Base-by-base conservation (phyloP, 2,888 invertebrate genomes). In the Folsomia manolachei region DNA sequence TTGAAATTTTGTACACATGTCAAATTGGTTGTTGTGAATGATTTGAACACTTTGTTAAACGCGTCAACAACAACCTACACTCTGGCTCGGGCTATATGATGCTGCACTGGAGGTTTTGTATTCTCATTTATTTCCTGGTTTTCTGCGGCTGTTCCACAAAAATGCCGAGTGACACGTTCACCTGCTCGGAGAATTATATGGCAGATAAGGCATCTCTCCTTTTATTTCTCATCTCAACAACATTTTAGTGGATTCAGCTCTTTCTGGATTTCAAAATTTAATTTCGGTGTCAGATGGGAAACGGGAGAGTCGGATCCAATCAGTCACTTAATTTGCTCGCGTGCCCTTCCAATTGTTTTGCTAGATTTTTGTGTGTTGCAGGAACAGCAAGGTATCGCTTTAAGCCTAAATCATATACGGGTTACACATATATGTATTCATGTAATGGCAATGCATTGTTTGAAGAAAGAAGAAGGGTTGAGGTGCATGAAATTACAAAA, bases 241-340 rank as follows among this genome's bases (percentile, higher is more conserved):
- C n/a, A 39, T 39, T 39, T 39, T 9, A 39, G 7, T 39, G 39
- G 39, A 56, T 56, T 56, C 56, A 14, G 4, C 56, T 56, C 56
- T 56, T 56, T 56, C 56, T 19, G 18, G 56, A 56, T 56, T 56
- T 39, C 39, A 39, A 4, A 39, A 39, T 62, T 62, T 23, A 62
- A 25, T 62, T 62, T 63, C 27, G n/a, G 27, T 63, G 63, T 63
- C 63, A 63, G 63, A 63, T 63, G 63, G 63, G 63, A 25, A 63
- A 63, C 19, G 63, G 27, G 26, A n/a, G 11, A 56, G 56, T 56
- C 56, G 4, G 56, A 56, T 56, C 56, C 18, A 56, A 56, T 56
- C 56, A 18, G 56, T 56, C 39, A 39, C 39, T 39, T 14, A 4
- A 39, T 14, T 39, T 14, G 19, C 19, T 56, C 18, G 56, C 56